Conservation (phyloP, 2,888 invertebrate genomes). For the Stratiomys singularior region DNA sequence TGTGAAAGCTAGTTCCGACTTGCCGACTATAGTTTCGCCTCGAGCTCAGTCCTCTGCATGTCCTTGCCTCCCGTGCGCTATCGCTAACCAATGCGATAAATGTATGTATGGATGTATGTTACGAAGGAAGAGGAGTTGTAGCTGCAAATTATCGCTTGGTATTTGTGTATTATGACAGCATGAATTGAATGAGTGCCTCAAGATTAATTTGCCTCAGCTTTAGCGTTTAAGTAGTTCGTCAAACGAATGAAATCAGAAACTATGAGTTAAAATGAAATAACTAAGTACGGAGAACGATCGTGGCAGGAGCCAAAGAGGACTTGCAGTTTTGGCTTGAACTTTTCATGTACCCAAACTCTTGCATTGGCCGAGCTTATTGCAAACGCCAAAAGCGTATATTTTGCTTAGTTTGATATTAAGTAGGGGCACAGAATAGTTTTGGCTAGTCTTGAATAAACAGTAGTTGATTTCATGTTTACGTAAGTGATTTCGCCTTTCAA, state of each 20-base stretch:
- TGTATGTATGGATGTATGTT: no score
- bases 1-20: background rate
- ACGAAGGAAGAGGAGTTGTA: slow-evolving; percentile 7
- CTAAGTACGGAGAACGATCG: background rate
- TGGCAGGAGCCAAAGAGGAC: background rate
- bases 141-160: slow-evolving; percentile 14
- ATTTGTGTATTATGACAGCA: slow-evolving; percentile 16
- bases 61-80: no score
- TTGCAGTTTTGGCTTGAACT: background rate
- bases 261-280: background rate
- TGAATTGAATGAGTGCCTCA: slow-evolving; percentile 10
- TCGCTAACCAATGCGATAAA: no score
- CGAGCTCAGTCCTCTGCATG: background rate
- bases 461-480: background rate
- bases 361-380: background rate
- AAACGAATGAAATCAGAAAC: background rate
- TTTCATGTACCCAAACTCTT: background rate
- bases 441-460: background rate
- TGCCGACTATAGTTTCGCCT: background rate
- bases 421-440: background rate
- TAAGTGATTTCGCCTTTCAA: background rate
- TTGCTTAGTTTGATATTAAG: background rate
- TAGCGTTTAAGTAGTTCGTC: background rate
- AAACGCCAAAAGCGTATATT: background rate
- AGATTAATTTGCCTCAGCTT: background rate